A percentile compares a stretch with the other conserved stretches of the same genome.
Conservation (phyloP, 2,113 vertebrate genomes). For the Siniperca chuatsi region DNA sequence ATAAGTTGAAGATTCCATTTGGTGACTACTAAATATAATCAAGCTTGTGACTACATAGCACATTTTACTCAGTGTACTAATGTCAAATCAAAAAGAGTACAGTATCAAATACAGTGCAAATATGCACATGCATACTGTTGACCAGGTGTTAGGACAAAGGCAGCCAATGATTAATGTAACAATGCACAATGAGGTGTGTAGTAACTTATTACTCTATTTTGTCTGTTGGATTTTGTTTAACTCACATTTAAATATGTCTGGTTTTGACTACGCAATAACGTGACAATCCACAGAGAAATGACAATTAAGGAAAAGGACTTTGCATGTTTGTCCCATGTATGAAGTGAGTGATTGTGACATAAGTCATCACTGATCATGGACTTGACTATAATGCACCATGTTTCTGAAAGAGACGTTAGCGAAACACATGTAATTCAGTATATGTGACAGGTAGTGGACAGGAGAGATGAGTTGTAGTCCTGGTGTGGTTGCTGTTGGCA, state of each 20-base stretch:
- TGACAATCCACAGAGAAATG: neutral
- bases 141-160: too few relatives aligned
- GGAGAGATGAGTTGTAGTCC: neutral
- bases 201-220: too few relatives aligned
- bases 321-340: neutral
- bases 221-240: neutral
- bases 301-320: neutral
- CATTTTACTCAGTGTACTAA: neutral
- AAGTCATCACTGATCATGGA: neutral
- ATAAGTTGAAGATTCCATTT: too few relatives aligned
- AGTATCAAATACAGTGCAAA: neutral
- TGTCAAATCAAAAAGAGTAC: conserved; percentile 4
- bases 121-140: neutral
- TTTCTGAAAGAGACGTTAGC: neutral
- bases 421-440: neutral
- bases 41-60: too few relatives aligned
- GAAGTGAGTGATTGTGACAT: neutral
- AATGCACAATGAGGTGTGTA: too few relatives aligned
- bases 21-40: too few relatives aligned
- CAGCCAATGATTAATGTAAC: too few relatives aligned
- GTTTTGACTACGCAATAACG: neutral
- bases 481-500: conserved; percentile 2
- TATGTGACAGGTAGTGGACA: neutral
- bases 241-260: neutral
- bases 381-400: neutral